Evolutionary conservation across 2,113 vertebrate species (phyloP).

Genomic region (Hepsetus odoe): DNA sequence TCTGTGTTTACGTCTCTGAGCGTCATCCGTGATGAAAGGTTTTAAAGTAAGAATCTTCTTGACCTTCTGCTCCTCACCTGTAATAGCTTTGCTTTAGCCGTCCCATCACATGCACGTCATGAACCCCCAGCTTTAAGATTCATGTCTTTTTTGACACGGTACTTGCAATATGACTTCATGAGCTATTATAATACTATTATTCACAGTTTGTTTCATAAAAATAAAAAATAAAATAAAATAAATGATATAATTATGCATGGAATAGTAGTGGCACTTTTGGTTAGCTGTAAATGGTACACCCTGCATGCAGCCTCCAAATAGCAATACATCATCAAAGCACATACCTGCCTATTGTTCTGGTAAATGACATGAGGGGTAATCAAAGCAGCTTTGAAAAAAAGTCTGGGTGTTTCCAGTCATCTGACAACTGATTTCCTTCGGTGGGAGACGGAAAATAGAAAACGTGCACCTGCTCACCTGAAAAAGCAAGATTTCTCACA

Average conservation of each 20-base stretch:
- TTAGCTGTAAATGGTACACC: constrained; percentile 29
- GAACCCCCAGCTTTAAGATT: not conserved
- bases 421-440: constrained; percentile 23
- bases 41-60: not conserved
- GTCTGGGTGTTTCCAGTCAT: constrained; percentile 22
- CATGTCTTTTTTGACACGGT: not conserved
- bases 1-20: not conserved
- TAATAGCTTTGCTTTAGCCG: constrained; percentile 29
- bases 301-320: not conserved
- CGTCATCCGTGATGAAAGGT: not conserved
- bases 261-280: constrained; percentile 14
- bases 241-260: constrained; percentile 3
- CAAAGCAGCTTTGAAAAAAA: constrained; percentile 40
- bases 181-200: too few species aligned
- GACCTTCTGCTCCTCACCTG: constrained; percentile 12
- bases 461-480: constrained; percentile 5
- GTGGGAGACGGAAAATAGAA: not conserved
- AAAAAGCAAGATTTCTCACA: not conserved
- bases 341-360: constrained; percentile 15
- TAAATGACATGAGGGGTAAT: constrained; percentile 37
- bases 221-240: constrained; percentile 24
- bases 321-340: not conserved
- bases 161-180: not conserved
- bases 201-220: not conserved
- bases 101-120: constrained; percentile 41